Conservation (phyloP, 35 echinoderm and acorn worm species). For the Apostichopus californicus region DNA sequence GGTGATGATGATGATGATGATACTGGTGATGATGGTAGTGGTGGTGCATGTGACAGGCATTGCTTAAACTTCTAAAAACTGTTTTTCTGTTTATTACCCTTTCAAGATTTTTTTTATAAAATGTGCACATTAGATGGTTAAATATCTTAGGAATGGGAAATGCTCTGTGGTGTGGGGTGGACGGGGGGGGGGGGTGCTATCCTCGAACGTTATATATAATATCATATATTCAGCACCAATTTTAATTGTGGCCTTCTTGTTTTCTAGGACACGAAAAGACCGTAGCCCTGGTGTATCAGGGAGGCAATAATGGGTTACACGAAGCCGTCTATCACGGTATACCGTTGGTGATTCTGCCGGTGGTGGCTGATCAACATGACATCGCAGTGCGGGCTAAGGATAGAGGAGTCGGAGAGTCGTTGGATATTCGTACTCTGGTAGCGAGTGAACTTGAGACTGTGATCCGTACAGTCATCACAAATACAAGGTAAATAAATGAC, state of each 20-base stretch:
- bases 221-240: too few species aligned
- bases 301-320: conserved; percentile 54
- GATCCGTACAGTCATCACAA: not conserved
- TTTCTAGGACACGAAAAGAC: conserved; percentile 56
- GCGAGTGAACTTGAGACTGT: not conserved
- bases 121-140: too few species aligned
- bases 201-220: too few species aligned
- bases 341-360: conserved; percentile 49
- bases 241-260: too few species aligned
- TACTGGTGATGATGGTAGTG: too few species aligned
- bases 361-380: conserved; percentile 46
- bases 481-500: not conserved
- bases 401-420: conserved; percentile 27
- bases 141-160: too few species aligned
- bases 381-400: conserved; percentile 9
- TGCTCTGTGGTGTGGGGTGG: too few species aligned
- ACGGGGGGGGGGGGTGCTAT: too few species aligned
- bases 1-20: too few species aligned
- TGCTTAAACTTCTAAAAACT: not conserved
- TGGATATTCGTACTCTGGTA: conserved; percentile 8
- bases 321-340: conserved; percentile 58
- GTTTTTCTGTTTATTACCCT: not conserved
- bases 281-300: conserved; percentile 33
- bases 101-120: not conserved
- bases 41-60: not conserved